Evolutionary conservation across 1,140 invertebrate genomes (phyloP), one percentile per base, ranked within the genome.

Genomic region (Cephus cinctus): DNA sequence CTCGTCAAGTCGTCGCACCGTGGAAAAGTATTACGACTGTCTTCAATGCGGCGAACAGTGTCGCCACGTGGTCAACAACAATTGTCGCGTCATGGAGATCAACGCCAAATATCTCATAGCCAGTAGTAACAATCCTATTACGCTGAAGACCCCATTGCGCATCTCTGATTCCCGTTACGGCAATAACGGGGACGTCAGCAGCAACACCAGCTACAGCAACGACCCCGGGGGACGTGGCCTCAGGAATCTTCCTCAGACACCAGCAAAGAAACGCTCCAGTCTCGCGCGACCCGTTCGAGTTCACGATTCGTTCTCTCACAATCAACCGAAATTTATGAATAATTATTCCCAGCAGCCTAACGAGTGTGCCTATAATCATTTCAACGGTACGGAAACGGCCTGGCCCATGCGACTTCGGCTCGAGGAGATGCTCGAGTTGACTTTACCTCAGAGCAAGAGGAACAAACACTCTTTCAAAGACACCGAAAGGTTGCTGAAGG

Each of bases 1-100:
- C 1, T 45, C 40, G n/a, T 27, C 35, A 27, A n/a, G 25, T 5
- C 6, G 59, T 47, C 11, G 59, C 41, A 42, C 59, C 56, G n/a
- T n/a, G 43, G 75, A 70, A 57, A 78, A 70, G 64, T 78, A 70
- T 41, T 81, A 72, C 61, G 77, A 73, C 56, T 78, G 70, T 50
- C 62, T 65, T 56, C 79, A 75, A 54, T 77, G 74, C 41, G 52
- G 67, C 19, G 73, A 75, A 8, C 69, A 77, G 38, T 79, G 75
- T 46, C 67, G 57, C 32, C 69, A 76, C 52, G 49, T 57, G 25
- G 62, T 71, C 18, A 52, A 59, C n/a, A 57, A 60, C 25, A 73
- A 63, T 43, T 63, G 56, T 20, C 57, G 44, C 16, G 42, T 20
- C 12, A 58, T 57, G 20, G 43, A 57, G 25, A 27, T 11, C 16